These are phyloP conservation scores for Manis pentadactyla DNA, from an alignment of 2,797 vertebrate genomes.

Conservation along the genomic window DNA sequence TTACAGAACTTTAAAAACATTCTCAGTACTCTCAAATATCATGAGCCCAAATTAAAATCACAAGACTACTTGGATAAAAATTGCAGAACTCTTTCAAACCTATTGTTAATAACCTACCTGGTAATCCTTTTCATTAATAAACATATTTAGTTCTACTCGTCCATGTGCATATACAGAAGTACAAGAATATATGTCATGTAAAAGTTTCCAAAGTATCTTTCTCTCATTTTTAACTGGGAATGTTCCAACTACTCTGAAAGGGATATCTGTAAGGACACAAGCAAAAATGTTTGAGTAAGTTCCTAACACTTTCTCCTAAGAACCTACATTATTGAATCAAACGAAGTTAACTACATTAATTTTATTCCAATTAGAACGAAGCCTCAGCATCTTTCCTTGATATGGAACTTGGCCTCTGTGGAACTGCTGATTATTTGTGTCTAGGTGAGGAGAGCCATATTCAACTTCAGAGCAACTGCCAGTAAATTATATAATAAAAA, in stretches of 20 bases:
- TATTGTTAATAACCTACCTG: conserved; percentile 86
- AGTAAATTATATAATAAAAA: background rate
- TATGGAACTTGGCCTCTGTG: background rate
- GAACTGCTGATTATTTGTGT: background rate
- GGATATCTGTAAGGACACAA: conserved; percentile 88
- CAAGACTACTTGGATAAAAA: no score
- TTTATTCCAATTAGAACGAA: conserved; percentile 14
- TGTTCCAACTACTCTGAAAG: conserved; percentile 93
- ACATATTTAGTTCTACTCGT: conserved; percentile 94
- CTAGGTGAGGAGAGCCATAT: background rate
- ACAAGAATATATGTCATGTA: conserved; percentile 91
- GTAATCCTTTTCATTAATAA: conserved; percentile 93
- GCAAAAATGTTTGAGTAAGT: conserved; percentile 60
- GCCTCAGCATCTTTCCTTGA: background rate
- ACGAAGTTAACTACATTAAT: background rate
- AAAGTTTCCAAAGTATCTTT: conserved; percentile 90
- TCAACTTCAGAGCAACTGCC: background rate
- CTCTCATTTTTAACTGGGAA: conserved; percentile 89
- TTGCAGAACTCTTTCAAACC: no score
- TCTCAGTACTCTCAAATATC: background rate
- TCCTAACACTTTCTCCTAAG: conserved; percentile 21
- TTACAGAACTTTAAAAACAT: conserved; percentile 1
- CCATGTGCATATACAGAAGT: conserved; percentile 93
- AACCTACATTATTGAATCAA: conserved; percentile 43
- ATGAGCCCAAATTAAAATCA: background rate